Evolutionary conservation across 2,113 vertebrate species (phyloP).

Genomic region (Thymallus thymallus): DNA sequence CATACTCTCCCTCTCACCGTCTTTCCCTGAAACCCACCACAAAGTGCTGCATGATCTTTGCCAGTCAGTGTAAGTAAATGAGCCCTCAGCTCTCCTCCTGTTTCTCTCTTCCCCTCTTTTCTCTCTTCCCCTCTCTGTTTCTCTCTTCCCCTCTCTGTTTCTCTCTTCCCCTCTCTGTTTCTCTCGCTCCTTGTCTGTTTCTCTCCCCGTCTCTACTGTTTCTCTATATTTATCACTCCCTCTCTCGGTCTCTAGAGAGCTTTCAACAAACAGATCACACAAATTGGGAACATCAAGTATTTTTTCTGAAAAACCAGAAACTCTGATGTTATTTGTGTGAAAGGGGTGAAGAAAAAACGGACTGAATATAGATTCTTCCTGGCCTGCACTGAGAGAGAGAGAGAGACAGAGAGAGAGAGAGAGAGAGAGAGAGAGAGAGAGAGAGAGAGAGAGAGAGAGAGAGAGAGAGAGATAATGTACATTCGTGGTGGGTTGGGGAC

Average conservation of each 20-base stretch:
- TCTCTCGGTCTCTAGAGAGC: slow-evolving; percentile 24
- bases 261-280: slow-evolving; percentile 46
- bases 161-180: slow-evolving; percentile 3
- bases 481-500: too few species aligned
- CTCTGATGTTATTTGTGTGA: background rate
- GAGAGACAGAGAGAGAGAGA: background rate
- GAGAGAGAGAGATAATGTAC: slow-evolving; percentile 4
- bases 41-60: slow-evolving; percentile 41
- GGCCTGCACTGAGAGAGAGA: slow-evolving; percentile 3
- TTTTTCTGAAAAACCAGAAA: slow-evolving; percentile 23
- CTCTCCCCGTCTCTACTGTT: slow-evolving; percentile 5
- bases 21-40: slow-evolving; percentile 48
- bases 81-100: background rate
- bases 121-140: background rate
- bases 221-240: background rate
- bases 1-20: slow-evolving; percentile 5
- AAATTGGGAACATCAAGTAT: slow-evolving; percentile 30
- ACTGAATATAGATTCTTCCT: slow-evolving; percentile 13
- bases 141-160: slow-evolving; percentile 7
- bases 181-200: background rate
- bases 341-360: background rate
- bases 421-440: background rate
- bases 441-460: background rate
- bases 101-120: slow-evolving; percentile 9
- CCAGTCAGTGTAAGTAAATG: slow-evolving; percentile 41